phyloP scores from a whole-genome alignment of 2,888 invertebrate genomes.

The Galerucella nymphaeae region DNA sequence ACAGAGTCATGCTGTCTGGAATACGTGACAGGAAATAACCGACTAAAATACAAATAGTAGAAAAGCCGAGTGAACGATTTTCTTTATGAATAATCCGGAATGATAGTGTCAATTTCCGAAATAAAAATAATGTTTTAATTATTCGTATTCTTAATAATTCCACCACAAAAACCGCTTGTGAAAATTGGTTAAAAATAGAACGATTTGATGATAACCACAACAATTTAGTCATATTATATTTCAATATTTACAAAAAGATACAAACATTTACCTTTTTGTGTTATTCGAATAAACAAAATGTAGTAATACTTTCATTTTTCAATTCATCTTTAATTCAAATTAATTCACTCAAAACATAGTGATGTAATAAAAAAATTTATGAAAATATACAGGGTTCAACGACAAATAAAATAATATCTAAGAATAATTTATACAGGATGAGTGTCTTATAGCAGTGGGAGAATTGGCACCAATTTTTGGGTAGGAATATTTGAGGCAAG shows the following conservation, averaged over 20 bases:
- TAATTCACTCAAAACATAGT: neutral
- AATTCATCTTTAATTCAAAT: neutral
- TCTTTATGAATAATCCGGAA: neutral
- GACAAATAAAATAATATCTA: no score
- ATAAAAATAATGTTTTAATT: neutral
- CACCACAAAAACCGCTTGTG: neutral
- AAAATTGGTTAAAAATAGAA: neutral
- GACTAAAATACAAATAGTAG: neutral
- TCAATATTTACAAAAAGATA: neutral
- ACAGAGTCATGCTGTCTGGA: neutral
- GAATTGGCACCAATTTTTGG: no score
- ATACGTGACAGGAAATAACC: neutral
- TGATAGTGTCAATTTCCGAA: neutral
- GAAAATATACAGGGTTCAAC: no score
- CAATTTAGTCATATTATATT: constrained; percentile 2
- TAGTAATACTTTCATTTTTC: neutral
- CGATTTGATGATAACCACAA: neutral
- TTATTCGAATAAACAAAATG: neutral
- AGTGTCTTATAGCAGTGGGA: no score
- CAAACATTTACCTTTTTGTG: neutral
- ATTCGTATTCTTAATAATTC: neutral
- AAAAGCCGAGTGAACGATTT: neutral
- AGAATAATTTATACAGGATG: no score
- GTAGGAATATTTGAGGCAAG: no score
- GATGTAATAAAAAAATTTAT: no score